Conservation (phyloP, 2,113 vertebrate genomes). For the Camelus dromedarius region DNA sequence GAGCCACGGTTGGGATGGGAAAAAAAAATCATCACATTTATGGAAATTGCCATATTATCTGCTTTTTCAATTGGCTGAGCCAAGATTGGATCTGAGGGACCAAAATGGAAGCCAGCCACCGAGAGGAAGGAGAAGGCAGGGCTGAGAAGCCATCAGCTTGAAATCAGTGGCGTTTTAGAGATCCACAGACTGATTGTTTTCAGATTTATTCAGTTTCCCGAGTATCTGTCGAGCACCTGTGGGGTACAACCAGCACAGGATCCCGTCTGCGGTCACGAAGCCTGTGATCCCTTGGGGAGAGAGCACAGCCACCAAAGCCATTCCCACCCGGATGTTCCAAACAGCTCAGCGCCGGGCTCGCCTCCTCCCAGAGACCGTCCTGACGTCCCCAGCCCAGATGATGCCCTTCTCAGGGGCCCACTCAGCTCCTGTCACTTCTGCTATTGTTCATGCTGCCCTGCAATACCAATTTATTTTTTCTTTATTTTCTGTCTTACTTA, state of each 20-base stretch:
- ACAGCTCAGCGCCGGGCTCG: fast-evolving
- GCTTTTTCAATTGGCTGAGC: background rate
- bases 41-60: background rate
- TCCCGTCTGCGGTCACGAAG: fast-evolving
- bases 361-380: background rate
- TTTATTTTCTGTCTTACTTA: background rate
- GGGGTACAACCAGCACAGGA: too few species aligned
- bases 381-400: background rate
- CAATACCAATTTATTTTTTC: background rate
- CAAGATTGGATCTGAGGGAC: background rate
- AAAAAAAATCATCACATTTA: background rate
- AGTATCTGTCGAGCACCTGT: background rate
- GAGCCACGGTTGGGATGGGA: too few species aligned
- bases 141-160: background rate
- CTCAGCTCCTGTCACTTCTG: background rate
- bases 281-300: fast-evolving
- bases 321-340: background rate
- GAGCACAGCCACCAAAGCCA: background rate
- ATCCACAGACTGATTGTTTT: background rate
- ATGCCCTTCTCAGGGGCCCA: background rate
- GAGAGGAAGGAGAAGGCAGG: background rate
- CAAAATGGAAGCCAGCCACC: background rate
- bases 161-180: background rate
- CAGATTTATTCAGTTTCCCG: background rate
- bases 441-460: background rate